Evolutionary conservation across 2,797 vertebrate genomes (phyloP), one percentile per base, ranked within the genome.

Genomic region (Aplochiton taeniatus): DNA sequence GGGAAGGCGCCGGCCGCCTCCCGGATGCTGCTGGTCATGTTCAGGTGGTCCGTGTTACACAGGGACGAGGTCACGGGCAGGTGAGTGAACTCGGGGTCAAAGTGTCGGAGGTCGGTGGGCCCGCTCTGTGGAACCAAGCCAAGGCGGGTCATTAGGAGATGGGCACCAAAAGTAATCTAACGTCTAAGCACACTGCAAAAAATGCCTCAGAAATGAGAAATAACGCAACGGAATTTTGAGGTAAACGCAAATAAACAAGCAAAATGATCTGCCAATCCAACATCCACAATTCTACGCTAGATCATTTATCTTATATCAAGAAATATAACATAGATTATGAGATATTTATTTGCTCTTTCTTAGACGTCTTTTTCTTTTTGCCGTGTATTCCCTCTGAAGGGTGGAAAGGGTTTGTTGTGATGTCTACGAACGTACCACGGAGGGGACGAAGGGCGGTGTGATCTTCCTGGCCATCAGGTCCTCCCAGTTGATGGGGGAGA

Each of bases 81-180:
- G 83, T 92, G 92, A 58, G 93, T 94, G 86, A 94, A 94, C 89
- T 94, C 93, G 0, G 92, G 88, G 85, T 94, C 93, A 13, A 94
- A 94, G 86, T 94, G 91, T 46, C 66, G 82, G 8, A 94, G 89
- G 81, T 94, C 93, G 0, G 91, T 93, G 63, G 93, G 92, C 4
- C 93, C 91, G 0, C 44, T 76, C 93, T 94, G 85, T 50, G 49
- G 66, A 75, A 62, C 2, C 12, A 73, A 67, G 31, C 0, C 45
- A 31, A 11, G 20, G 11, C 1, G 16, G 0, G 18, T 1, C 1
- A 42, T 48, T 10, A 75, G 42, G 78, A n/a, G 18, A 63, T 3
- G 1, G n/a, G 6, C 9, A 14, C 42, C 41, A 20, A 61, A 44
- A 14, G 16, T 0, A 19, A 44, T 31, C 12, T 17, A 57, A 11